Evolutionary conservation across 2,888 invertebrate species (phyloP), one percentile per base, ranked within the genome.

Genomic region (Sturmia bella): DNA sequence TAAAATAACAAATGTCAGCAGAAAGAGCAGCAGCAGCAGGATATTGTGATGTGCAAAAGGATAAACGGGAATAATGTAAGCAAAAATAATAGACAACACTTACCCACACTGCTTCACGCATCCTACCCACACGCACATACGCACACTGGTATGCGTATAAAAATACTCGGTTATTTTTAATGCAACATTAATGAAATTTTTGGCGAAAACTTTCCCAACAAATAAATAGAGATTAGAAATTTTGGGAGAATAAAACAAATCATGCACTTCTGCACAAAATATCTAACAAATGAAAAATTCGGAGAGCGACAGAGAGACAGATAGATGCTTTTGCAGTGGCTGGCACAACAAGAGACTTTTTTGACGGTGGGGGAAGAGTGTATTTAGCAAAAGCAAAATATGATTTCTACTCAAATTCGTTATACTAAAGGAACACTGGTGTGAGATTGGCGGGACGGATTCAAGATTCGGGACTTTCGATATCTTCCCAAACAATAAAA

Each of bases 31-130:
- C 37, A 61, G 41, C 61, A 66, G 59, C 64, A 78, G 78, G 78
- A 79, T 68, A 73, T 66, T 79, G 19, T 66, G 64, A 64, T 52
- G 56, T 48, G 59, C 63, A 24, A 70, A 75, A 70, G 64, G 50
- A 70, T 70, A 70, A 80, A 75, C 70, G 59, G 59, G 21, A 68
- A 75, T 59, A 75, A 64, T 54, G 43, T 59, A 70, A 59, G 76
- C 63, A 70, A 50, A 75, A 59, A 68, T 52, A 74, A 74, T 74
- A 56, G 43, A 61, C 61, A 63, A 57, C 41, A 66, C 27, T 48
- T 11, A 50, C 70, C 32, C 48, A 45, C 12, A 21, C 39, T 41
- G 3, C 32, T 15, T 17, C 59, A 24, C 37, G 24, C 9, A 32
- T 32, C 59, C 15, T 17, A 39, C 37, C 43, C 17, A 45, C 24